Base-by-base conservation (phyloP, 1,140 invertebrate species). In the Ctenoplectra terminalis region DNA sequence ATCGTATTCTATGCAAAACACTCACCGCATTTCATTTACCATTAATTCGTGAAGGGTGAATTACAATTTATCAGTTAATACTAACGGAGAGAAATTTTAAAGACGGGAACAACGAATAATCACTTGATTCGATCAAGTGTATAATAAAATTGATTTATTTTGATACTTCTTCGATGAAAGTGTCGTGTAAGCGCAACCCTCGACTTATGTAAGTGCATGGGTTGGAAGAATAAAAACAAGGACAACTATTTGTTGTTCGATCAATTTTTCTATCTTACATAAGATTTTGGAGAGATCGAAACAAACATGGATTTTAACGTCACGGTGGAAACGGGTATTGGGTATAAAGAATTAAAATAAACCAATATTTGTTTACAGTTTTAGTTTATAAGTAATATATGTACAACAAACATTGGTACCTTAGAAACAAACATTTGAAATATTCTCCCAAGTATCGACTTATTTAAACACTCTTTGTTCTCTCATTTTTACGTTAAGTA, bases 371-470 rank as follows among this genome's bases (percentile, higher is more conserved):
- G 40, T 75, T 52, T 71, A 37, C 40, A 76, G 69, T 80, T 70
- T 50, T 64, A 13, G 1, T 64, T 88, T 63, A 72, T 60, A 72
- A 52, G 67, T 74, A 63, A 37, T 37, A 85, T 67, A 56, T n/a
- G n/a, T 81, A 87, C 74, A 84, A 81, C 52, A 73, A 50, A 71
- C 54, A 20, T 40, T 75, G 63, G 52, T 46, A 37, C 61, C 75
- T 74, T 79, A 61, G 6, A 75, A 46, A 72, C 58, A 46, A 26
- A 54, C 48, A 26, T 60, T 61, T 29, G 13, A 26, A 37, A 37
- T 48, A 37, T 69, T 52, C 40, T 15, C 20, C 9, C 52, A 11
- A 40, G 46, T 72, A 20, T 43, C 76, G 20, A 37, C 34, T 48
- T 20, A 4, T 60, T 26, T n/a, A n/a, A n/a, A n/a, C n/a, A n/a